Percentiles rank a stretch among this genome's conserved stretches.
Conservation (phyloP, 2,888 invertebrate genomes). For the Rhingia campestris region DNA sequence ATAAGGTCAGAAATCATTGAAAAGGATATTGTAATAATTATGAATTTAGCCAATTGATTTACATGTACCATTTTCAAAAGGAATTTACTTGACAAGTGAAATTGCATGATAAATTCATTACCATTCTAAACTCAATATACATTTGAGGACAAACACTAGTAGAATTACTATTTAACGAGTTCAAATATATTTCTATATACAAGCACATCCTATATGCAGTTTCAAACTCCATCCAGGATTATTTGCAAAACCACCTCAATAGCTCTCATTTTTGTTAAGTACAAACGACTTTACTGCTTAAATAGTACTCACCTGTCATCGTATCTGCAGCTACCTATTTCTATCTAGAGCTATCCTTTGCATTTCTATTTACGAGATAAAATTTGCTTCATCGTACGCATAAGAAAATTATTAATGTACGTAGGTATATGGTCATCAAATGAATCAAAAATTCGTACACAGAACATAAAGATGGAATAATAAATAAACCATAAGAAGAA, state of each 20-base stretch:
- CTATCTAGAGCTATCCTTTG: not conserved
- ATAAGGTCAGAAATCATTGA: no score
- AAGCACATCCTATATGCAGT: not conserved
- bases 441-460: slow-evolving; percentile 42
- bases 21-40: no score
- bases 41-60: no score
- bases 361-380: not conserved
- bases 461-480: slow-evolving; percentile 54
- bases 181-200: no score
- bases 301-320: not conserved
- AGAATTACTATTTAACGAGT: no score
- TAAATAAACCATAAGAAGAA: slow-evolving; percentile 54
- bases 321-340: not conserved
- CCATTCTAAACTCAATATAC: no score
- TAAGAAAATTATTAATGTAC: not conserved
- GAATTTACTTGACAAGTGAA: no score
- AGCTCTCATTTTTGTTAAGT: not conserved
- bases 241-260: slow-evolving; percentile 5
- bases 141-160: no score
- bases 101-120: no score
- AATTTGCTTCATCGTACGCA: slow-evolving; percentile 17
- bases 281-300: not conserved
- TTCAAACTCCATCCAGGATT: slow-evolving; percentile 4
- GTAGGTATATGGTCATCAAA: slow-evolving; percentile 9
- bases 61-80: no score